Evolutionary conservation across 2,888 invertebrate genomes (phyloP).

Genomic region (Acanthococcus lagerstroemiae): DNA sequence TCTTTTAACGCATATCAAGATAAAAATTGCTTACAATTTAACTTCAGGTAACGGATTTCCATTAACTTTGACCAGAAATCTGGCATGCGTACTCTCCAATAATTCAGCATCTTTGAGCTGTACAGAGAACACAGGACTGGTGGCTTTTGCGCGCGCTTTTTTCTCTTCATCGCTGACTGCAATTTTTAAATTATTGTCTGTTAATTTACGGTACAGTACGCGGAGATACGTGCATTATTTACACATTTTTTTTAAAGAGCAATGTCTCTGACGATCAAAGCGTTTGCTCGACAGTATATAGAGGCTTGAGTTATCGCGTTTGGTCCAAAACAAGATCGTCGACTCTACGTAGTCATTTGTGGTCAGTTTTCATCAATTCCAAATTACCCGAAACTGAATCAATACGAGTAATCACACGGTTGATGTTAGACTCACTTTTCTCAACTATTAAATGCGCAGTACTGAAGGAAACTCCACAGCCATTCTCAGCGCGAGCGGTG

Average conservation of each 20-base stretch:
- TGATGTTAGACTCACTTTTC: conserved; percentile 56
- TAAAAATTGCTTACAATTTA: conserved; percentile 63
- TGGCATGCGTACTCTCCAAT: conserved; percentile 70
- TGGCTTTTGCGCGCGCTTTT: conserved; percentile 55
- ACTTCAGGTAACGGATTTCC: conserved; percentile 83
- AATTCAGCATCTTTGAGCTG: conserved; percentile 80
- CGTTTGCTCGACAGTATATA: too few species aligned
- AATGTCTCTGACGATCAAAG: too few species aligned
- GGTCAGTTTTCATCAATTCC: too few species aligned
- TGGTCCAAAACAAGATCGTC: too few species aligned
- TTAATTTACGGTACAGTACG: too few species aligned
- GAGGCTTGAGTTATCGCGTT: too few species aligned
- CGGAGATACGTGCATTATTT: too few species aligned
- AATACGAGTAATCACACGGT: not conserved
- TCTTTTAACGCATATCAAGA: not conserved
- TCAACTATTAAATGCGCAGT: conserved; percentile 80
- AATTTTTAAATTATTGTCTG: too few species aligned
- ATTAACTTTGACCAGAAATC: conserved; percentile 78
- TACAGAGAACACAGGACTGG: conserved; percentile 74
- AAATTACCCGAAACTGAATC: too few species aligned
- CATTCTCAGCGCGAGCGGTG: conserved; percentile 75
- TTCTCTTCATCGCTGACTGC: conserved; percentile 63
- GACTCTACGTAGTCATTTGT: too few species aligned
- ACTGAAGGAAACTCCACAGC: conserved; percentile 62
- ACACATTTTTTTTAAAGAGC: too few species aligned